Evolutionary conservation across 2,888 invertebrate genomes (phyloP), one percentile per base, ranked within the genome.

Genomic region (Diadromus collaris): DNA sequence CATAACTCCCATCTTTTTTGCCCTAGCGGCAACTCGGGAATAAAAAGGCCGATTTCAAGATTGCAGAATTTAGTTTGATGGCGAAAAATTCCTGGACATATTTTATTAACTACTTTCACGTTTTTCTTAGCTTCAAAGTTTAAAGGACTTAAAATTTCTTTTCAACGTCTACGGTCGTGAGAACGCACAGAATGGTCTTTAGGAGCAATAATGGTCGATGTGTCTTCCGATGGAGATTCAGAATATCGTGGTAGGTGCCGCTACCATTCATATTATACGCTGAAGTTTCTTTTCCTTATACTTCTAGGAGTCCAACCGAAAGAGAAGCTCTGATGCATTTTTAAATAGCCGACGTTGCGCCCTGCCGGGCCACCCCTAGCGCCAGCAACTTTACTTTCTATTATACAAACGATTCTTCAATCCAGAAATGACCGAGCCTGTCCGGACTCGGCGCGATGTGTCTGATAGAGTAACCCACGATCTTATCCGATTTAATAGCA

Each of bases 161-260:
- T 24, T 56, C 48, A 21, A 13, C 38, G 51, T 65, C 60, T 19
- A 56, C 58, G 24, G 32, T 67, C 56, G 29, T 24, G 41, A 38
- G 9, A 21, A 71, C 48, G 24, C 27, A 72, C 46, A 38, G 60
- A 69, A 51, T 41, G 72, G 70, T 77, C 67, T 69, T 74, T 60
- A 74, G 29, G 44, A 41, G 38, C 54, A 76, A 76, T 70, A 74
- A 38, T 70, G 67, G 73, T 79, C 76, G 21, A 46, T 38, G 54
- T 41, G 63, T 58, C n/a, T 63, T 72, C 68, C 68, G 63, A n/a
- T 68, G 32, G 69, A 56, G 54, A 67, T 63, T 58, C 10, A 13
- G 34, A 29, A 75, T 61, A 38, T 54, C 79, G 41, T 61, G 73
- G 70, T 76, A 79, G 79, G 76, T 79, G 79, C 56, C 65, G 61